These are phyloP conservation scores for Hydrophis major DNA, from an alignment of 2,797 vertebrate genomes.

Conservation along the genomic window DNA sequence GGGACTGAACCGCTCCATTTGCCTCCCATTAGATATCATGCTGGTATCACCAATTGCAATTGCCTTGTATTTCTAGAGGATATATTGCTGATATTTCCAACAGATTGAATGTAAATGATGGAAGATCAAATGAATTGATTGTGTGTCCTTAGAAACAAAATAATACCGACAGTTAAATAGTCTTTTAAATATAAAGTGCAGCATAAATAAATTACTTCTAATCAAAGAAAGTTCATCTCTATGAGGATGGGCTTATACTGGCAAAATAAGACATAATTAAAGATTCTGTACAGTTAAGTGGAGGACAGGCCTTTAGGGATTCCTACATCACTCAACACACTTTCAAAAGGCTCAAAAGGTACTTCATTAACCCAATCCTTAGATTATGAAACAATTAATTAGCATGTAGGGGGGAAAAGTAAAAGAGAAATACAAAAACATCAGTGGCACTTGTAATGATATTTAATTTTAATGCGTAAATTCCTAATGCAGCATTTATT, in stretches of 20 bases:
- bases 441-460: neutral
- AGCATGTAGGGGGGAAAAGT: neutral
- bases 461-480: conserved; percentile 22
- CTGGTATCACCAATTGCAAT: neutral
- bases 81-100: neutral
- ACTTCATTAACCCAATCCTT: conserved; percentile 20
- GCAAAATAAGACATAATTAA: neutral
- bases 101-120: neutral
- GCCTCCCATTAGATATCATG: neutral
- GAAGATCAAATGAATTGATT: neutral
- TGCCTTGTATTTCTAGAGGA: neutral
- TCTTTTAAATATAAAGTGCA: neutral
- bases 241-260: neutral
- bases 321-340: neutral
- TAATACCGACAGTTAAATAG: neutral
- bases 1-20: neutral
- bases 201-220: neutral
- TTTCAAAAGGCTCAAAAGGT: conserved; percentile 7
- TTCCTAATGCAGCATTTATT: neutral
- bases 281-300: neutral
- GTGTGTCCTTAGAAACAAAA: neutral
- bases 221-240: neutral
- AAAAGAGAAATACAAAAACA: conserved; percentile 3
- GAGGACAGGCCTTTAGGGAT: neutral
- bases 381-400: conserved; percentile 4